Evolutionary conservation across 2,113 vertebrate species (phyloP).

Genomic region (Triplophysa siluroides): DNA sequence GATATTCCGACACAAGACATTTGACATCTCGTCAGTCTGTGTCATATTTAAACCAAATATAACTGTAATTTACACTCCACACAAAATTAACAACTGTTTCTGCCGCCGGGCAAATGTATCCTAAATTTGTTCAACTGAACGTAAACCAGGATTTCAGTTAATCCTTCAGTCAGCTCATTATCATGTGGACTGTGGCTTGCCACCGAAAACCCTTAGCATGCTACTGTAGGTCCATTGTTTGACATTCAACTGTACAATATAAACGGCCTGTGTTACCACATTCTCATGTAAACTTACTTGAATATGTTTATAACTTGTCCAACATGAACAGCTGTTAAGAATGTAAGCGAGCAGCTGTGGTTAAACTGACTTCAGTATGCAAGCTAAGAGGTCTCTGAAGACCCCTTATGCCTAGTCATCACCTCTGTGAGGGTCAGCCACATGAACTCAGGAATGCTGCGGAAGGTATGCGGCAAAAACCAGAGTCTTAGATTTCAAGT

Average conservation of each 20-base stretch:
- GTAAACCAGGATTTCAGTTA: neutral
- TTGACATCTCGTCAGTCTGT: too few species aligned
- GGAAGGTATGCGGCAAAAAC: slow-evolving; percentile 60
- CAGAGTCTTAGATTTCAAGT: slow-evolving; percentile 51
- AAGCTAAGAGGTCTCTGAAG: slow-evolving; percentile 30
- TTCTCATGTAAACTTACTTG: neutral
- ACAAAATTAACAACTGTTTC: neutral
- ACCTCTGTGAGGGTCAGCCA: slow-evolving; percentile 31
- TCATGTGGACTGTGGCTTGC: slow-evolving; percentile 7
- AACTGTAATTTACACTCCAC: neutral
- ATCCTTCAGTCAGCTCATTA: slow-evolving; percentile 15
- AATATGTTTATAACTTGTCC: neutral
- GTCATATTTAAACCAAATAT: too few species aligned
- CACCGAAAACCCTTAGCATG: slow-evolving; percentile 17
- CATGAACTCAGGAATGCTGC: slow-evolving; percentile 42
- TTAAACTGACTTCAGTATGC: neutral
- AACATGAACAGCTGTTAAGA: slow-evolving; percentile 11
- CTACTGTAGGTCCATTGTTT: neutral
- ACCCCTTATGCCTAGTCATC: slow-evolving; percentile 30
- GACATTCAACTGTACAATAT: neutral
- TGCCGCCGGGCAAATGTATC: slow-evolving; percentile 38
- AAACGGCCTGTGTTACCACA: slow-evolving; percentile 12
- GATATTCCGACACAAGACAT: too few species aligned
- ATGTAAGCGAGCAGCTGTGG: slow-evolving; percentile 8
- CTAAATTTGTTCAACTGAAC: neutral